Evolutionary conservation across 2,113 vertebrate genomes (phyloP), one percentile per base, ranked within the genome.

Genomic region (Chaenocephalus aceratus): DNA sequence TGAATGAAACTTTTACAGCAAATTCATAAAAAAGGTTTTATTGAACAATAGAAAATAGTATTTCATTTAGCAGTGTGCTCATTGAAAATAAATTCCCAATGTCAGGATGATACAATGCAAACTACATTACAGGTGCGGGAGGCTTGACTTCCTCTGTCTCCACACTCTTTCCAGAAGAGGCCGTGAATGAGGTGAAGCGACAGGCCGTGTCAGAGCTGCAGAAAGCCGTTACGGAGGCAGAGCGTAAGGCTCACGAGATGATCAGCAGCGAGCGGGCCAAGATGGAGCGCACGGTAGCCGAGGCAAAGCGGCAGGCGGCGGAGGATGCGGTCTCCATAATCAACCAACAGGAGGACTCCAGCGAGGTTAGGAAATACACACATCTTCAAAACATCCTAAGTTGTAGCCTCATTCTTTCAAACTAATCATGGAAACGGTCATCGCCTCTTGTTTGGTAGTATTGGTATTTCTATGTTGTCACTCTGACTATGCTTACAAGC

Each of bases 191-290:
- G 92, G 98, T 99, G 87, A 99, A 99, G 94, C 95, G 97, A 0
- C 98, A 99, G 96, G 98, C 98, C 6, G 96, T 99, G 97, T 97
- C 97, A 0, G 98, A 99, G 94, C 95, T 99, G 83, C 98, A 99
- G 95, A 99, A 98, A 86, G 98, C 98, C 0, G 97, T 99, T 89
- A 96, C 97, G 0, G 98, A 99, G 0, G 97, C 98, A 0, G 98
- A 99, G 90, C 95, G 97, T 13, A 99, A 98, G 83, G 98, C 98
- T 54, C 98, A 97, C 0, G 97, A 99, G 84, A 96, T 99, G 95
- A 98, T 99, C 95, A 97, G 95, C 11, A 96, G 94, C 0, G 98
- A 99, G 93, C 93, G 98, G 0, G 97, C 97, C 91, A 99, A 98
- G 94, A 99, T 99, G 98, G 97, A 98, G 92, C 94, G 96, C 13